phyloP scores from a whole-genome alignment of 2,113 vertebrate genomes.

The Actinemys pallida region DNA sequence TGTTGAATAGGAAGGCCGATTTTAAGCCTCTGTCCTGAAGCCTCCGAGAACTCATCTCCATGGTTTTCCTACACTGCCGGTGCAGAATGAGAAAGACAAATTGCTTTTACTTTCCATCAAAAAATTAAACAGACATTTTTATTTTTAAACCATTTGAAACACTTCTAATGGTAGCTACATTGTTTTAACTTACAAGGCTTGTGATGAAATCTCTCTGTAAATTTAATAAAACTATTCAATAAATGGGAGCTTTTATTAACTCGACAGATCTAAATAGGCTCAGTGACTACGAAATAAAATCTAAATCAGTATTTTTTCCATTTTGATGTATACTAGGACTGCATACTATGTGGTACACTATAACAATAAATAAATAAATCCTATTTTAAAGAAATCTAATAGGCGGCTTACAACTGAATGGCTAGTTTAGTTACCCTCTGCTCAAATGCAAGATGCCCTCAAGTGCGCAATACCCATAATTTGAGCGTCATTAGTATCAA shows the following conservation, averaged over 20 bases:
- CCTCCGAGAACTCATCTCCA: conserved; percentile 39
- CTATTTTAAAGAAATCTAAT: conserved; percentile 73
- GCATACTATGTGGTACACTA: background rate
- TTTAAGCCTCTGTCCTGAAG: conserved; percentile 16
- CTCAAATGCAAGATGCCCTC: conserved; percentile 83
- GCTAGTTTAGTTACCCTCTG: conserved; percentile 85
- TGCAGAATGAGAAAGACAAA: conserved; percentile 71
- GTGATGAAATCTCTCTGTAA: conserved; percentile 71
- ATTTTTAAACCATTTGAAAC: conserved; percentile 52
- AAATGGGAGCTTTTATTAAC: conserved; percentile 68
- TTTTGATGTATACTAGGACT: background rate
- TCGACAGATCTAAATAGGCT: conserved; percentile 45
- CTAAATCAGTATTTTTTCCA: conserved; percentile 65
- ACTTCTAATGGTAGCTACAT: conserved; percentile 40
- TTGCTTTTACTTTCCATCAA: conserved; percentile 62
- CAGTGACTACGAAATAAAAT: conserved; percentile 59
- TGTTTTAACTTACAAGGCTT: conserved; percentile 59
- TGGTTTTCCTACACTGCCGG: conserved; percentile 20
- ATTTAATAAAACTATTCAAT: conserved; percentile 70
- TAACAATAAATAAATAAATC: background rate
- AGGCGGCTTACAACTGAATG: conserved; percentile 86
- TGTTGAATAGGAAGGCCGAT: background rate
- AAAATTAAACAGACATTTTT: conserved; percentile 39
- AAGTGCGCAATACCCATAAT: conserved; percentile 83
- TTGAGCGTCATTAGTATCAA: conserved; percentile 86